Base-by-base conservation (phyloP, 2,113 vertebrate genomes). In the Scomber scombrus region DNA sequence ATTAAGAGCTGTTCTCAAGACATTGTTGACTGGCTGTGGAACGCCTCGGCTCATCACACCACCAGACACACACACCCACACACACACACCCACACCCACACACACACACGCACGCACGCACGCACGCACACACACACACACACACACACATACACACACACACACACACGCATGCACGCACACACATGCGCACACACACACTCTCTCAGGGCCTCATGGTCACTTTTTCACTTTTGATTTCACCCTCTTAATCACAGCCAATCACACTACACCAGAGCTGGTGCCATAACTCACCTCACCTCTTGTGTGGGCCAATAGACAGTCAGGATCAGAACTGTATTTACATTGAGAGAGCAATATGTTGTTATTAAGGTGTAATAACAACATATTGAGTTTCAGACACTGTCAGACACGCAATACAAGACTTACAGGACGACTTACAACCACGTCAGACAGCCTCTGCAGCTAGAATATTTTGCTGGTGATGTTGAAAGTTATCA, bases 251-350 rank as follows among this genome's bases (percentile, higher is more conserved):
- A 12, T 51, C 46, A 29, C 6, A 62, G 8, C 31, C 31, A 18
- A 57, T 71, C n/a, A 46, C 29, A 45, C 1, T 9, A 21, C 29
- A 54, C 19, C 34, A 29, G 8, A 49, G 16, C 9, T 31, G 43
- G 26, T 4, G 12, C 5, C 29, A 60, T 49, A 46, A 26, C 69
- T 88, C 68, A 78, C 63, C 73, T 85, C 50, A 63, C n/a, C n/a
- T n/a, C 4, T 21, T 19, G 3, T 0, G 1, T 5, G 15, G 12
- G 40, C 61, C 64, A 82, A 70, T 83, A n/a, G n/a, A n/a, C n/a
- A n/a, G 23, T 21, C 50, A 51, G 55, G 15, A 62, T 55, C 56
- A 16, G 49, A 62, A 66, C 40, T 12, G 21, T 64, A 2, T 68
- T 45, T 9, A 57, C 14, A 6, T 61, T 71, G 11, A 10, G 11